phyloP scores from a whole-genome alignment of 2,113 vertebrate genomes.

The Antennarius striatus region DNA sequence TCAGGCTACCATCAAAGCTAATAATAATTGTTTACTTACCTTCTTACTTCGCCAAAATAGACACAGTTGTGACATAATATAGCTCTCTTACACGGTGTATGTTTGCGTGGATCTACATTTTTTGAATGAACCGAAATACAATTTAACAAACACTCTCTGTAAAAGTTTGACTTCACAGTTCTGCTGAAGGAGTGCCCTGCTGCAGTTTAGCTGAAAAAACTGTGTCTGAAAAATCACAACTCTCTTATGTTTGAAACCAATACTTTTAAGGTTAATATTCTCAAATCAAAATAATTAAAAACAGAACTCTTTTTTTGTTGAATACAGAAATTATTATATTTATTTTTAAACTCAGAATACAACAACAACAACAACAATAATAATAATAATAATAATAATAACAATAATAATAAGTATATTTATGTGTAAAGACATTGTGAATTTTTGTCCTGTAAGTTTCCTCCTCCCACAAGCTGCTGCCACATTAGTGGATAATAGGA shows the following conservation, averaged over 20 bases:
- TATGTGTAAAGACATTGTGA: slow-evolving; percentile 25
- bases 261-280: background rate
- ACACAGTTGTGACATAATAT: slow-evolving; percentile 60
- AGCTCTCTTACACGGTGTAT: slow-evolving; percentile 58
- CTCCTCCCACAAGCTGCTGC: slow-evolving; percentile 61
- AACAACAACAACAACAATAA: background rate
- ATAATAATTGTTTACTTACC: slow-evolving; percentile 80
- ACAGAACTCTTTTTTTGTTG: background rate
- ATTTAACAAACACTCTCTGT: slow-evolving; percentile 29
- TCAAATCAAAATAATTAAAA: background rate
- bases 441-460: slow-evolving; percentile 52
- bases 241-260: background rate
- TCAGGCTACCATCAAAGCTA: slow-evolving; percentile 82
- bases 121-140: slow-evolving; percentile 24
- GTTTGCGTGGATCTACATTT: slow-evolving; percentile 47
- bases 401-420: slow-evolving; percentile 23
- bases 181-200: slow-evolving; percentile 9
- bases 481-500: slow-evolving; percentile 81
- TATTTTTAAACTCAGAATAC: too few relatives aligned
- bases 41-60: slow-evolving; percentile 71
- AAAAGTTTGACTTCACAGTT: slow-evolving; percentile 32
- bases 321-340: background rate
- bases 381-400: slow-evolving; percentile 33
- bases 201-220: background rate
- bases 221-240: background rate